A percentile compares a stretch with the other conserved stretches of the same genome.
These are phyloP conservation scores for Cinclus mexicanus DNA, from an alignment of 2,113 vertebrate genomes.

Conservation along the genomic window DNA sequence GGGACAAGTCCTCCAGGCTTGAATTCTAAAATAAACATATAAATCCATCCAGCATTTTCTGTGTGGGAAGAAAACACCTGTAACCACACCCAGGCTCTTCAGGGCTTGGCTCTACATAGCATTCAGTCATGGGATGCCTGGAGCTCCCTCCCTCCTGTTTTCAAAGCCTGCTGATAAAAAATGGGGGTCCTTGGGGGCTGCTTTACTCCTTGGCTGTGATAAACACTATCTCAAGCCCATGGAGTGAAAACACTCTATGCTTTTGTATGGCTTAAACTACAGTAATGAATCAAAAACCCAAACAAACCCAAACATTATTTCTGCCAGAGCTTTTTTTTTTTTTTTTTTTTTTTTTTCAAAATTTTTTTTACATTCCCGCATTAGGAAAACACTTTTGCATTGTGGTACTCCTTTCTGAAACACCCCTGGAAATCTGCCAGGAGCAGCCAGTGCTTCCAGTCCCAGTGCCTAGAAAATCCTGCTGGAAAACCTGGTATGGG, in stretches of 20 bases:
- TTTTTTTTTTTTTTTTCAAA: too few relatives aligned
- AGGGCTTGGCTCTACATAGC: neutral
- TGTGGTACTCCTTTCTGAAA: neutral
- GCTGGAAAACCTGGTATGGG: neutral
- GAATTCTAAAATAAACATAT: neutral
- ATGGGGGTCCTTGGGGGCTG: neutral
- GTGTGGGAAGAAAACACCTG: neutral
- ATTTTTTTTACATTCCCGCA: neutral
- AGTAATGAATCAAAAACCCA: neutral
- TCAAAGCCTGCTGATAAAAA: neutral
- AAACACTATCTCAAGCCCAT: neutral
- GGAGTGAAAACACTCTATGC: neutral
- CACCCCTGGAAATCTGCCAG: neutral
- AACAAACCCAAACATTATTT: neutral
- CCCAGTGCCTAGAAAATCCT: fast-evolving
- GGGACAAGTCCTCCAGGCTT: neutral
- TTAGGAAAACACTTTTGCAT: neutral
- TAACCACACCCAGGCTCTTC: neutral
- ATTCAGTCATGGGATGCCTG: neutral
- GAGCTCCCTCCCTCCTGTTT: neutral
- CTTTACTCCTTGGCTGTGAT: neutral
- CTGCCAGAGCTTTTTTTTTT: neutral
- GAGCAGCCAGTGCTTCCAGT: neutral
- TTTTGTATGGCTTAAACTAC: neutral
- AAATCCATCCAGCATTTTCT: neutral